Conservation (phyloP, 2,113 vertebrate species). For the Conger conger region DNA sequence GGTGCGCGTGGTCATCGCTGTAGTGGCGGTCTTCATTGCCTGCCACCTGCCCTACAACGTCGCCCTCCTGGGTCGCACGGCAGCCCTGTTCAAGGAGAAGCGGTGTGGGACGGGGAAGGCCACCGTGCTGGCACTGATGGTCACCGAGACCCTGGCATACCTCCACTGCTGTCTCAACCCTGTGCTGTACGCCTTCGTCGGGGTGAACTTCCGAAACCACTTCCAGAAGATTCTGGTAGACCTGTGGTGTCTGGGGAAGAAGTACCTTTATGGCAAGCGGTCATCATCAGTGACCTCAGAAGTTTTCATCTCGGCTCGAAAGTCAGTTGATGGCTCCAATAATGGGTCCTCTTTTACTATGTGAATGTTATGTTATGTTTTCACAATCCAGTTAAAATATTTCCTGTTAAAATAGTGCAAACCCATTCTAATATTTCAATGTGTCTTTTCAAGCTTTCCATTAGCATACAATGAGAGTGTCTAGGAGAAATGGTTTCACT, state of each 20-base stretch:
- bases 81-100: slow-evolving; percentile 62
- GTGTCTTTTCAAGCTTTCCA: too few species aligned
- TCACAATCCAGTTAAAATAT: too few species aligned
- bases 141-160: slow-evolving; percentile 79
- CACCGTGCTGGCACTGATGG: slow-evolving; percentile 44
- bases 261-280: slow-evolving; percentile 53
- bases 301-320: slow-evolving; percentile 58
- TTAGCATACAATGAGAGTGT: too few species aligned
- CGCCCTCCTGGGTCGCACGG: slow-evolving; percentile 67
- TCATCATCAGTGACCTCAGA: slow-evolving; percentile 68
- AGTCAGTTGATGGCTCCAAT: slow-evolving; percentile 59
- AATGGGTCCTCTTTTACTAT: slow-evolving; percentile 77
- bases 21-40: slow-evolving; percentile 78
- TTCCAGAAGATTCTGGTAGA: slow-evolving; percentile 76
- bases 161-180: slow-evolving; percentile 92
- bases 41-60: slow-evolving; percentile 87
- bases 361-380: slow-evolving; percentile 39
- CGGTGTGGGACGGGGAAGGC: slow-evolving; percentile 58
- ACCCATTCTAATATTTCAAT: neutral
- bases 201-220: slow-evolving; percentile 85
- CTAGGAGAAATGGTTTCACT: too few species aligned
- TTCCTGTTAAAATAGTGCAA: too few species aligned
- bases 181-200: slow-evolving; percentile 88
- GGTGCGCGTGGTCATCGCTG: slow-evolving; percentile 77
- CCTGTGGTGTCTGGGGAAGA: slow-evolving; percentile 72